A percentile compares a stretch with the other conserved stretches of the same genome.
Conservation (phyloP, 2,888 invertebrate genomes). For the Cinara cedri region DNA sequence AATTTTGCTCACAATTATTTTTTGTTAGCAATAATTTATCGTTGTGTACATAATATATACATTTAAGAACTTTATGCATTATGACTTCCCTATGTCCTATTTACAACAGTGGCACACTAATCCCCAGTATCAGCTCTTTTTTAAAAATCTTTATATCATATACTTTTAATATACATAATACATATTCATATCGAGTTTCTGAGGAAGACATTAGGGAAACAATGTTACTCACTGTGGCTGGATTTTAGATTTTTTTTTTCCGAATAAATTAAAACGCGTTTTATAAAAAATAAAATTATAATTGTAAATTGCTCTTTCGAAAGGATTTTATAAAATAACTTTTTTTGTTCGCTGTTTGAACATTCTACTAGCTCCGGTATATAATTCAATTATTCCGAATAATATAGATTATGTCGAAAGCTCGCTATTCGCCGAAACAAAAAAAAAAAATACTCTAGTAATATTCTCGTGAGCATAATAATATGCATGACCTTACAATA, state of each 20-base stretch:
- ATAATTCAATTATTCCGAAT: constrained; percentile 3
- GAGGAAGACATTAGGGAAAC: neutral
- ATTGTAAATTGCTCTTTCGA: constrained; percentile 25
- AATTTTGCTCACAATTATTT: no score
- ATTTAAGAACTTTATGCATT: no score
- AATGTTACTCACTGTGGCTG: neutral
- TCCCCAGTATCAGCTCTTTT: no score
- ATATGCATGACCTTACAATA: constrained; percentile 9
- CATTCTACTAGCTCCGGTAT: neutral
- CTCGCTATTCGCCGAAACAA: neutral
- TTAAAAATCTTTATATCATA: no score
- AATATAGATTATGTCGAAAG: neutral
- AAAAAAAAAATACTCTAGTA: no score
- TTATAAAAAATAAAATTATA: constrained; percentile 18
- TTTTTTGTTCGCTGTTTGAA: constrained; percentile 20
- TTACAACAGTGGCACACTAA: no score
- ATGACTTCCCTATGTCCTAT: no score
- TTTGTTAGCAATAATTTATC: no score
- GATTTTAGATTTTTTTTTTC: neutral
- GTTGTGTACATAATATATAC: no score
- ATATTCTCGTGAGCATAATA: constrained; percentile 1
- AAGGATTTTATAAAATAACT: neutral
- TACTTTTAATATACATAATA: no score
- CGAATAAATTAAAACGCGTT: constrained; percentile 8
- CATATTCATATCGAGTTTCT: no score